Evolutionary conservation across 2,797 vertebrate species (phyloP).

Genomic region (Tangara arthus): DNA sequence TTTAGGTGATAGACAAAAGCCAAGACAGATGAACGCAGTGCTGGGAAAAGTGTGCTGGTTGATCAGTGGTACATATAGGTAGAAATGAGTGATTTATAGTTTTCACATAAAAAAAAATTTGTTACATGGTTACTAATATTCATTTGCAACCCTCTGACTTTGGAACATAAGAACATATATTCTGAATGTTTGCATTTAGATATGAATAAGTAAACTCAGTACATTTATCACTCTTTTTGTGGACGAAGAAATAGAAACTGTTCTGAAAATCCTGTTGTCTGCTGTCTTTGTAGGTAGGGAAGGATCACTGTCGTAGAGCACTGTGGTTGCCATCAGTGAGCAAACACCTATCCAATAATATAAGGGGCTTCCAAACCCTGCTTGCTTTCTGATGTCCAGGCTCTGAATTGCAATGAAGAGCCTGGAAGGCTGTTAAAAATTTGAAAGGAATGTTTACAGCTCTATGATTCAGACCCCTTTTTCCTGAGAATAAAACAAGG

Average conservation of each 20-base stretch:
- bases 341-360: neutral
- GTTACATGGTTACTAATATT: neutral
- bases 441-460: slow-evolving; percentile 23
- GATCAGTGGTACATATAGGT: neutral
- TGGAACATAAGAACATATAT: neutral
- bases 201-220: neutral
- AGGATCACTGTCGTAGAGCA: neutral
- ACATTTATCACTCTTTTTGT: neutral
- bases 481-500: slow-evolving; percentile 32
- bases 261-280: neutral
- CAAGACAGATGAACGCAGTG: neutral
- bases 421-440: neutral
- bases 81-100: neutral
- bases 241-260: neutral
- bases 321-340: neutral
- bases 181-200: neutral
- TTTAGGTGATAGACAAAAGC: neutral
- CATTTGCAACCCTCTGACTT: neutral
- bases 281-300: neutral
- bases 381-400: neutral
- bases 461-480: slow-evolving; percentile 9
- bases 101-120: neutral
- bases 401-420: neutral
- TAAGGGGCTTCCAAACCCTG: neutral
- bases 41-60: neutral